Percentiles rank a stretch among this genome's conserved stretches.
Evolutionary conservation across 2,113 vertebrate genomes (phyloP).

Genomic region (Choloepus hoffmanni): DNA sequence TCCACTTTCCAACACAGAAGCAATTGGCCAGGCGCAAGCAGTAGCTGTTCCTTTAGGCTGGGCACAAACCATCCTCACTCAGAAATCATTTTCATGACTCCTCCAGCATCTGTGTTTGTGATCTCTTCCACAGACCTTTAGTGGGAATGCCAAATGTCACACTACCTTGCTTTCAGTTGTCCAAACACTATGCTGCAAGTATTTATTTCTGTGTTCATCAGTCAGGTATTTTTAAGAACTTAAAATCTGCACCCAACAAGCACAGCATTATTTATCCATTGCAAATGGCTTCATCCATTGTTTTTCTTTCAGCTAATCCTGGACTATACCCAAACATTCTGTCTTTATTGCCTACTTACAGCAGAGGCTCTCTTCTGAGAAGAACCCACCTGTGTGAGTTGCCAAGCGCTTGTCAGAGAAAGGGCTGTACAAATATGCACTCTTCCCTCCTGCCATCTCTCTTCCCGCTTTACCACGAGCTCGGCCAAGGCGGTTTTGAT

Average conservation of each 20-base stretch:
- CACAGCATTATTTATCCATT: not conserved
- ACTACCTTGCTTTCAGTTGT: not conserved
- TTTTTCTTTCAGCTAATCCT: slow-evolving; percentile 4
- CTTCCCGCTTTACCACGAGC: not conserved
- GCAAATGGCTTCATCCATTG: not conserved
- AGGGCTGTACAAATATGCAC: not conserved
- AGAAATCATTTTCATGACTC: not conserved
- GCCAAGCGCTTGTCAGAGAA: slow-evolving; percentile 57
- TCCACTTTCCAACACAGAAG: not conserved
- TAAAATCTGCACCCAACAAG: not conserved
- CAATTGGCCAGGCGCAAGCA: not conserved
- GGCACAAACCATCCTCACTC: not conserved
- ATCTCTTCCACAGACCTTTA: not conserved
- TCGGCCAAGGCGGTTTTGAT: not conserved
- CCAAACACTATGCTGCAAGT: not conserved
- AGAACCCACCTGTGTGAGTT: not conserved
- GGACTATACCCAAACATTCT: not conserved
- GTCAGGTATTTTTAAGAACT: not conserved
- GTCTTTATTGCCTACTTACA: not conserved
- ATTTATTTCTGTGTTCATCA: not conserved
- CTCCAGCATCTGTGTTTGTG: rapidly evolving
- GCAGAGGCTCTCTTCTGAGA: not conserved
- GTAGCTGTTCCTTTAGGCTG: not conserved
- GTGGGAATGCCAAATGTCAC: not conserved
- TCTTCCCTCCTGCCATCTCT: not conserved